Evolutionary conservation across 2,888 invertebrate genomes (phyloP).

Genomic region (Cephus sareptanus): DNA sequence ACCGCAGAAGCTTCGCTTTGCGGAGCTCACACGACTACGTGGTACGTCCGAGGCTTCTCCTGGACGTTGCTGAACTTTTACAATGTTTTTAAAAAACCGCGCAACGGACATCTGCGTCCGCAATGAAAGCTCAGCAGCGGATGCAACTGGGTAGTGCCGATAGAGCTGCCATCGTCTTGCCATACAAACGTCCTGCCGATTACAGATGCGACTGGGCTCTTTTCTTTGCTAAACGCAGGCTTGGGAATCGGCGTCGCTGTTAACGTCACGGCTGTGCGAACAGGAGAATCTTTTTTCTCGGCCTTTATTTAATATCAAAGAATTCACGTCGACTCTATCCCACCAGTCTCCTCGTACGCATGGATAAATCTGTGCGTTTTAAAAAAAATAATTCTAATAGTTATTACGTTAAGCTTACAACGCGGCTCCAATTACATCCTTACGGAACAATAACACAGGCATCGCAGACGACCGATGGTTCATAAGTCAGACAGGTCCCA

Average conservation of each 20-base stretch:
- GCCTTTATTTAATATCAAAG: neutral
- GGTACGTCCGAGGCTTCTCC: too few relatives aligned
- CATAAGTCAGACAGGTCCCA: neutral
- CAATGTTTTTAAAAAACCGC: constrained; percentile 22
- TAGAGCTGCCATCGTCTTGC: constrained; percentile 64
- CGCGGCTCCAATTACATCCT: neutral
- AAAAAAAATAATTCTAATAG: neutral
- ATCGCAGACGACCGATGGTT: neutral
- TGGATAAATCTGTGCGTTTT: neutral
- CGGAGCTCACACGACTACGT: neutral
- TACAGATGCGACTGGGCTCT: constrained; percentile 42
- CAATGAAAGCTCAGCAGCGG: constrained; percentile 43
- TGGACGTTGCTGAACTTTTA: neutral
- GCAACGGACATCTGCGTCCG: constrained; percentile 33
- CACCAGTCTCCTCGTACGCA: neutral
- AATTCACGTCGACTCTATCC: neutral
- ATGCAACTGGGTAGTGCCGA: constrained; percentile 45
- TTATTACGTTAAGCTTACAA: neutral
- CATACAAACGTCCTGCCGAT: constrained; percentile 61
- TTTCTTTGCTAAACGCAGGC: constrained; percentile 24
- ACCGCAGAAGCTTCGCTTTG: neutral
- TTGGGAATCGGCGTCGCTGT: neutral
- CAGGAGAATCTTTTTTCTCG: neutral
- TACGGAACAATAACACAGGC: neutral
- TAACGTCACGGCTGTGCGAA: neutral